Conservation (phyloP, 2,888 invertebrate genomes). For the Ametastegia equiseti region DNA sequence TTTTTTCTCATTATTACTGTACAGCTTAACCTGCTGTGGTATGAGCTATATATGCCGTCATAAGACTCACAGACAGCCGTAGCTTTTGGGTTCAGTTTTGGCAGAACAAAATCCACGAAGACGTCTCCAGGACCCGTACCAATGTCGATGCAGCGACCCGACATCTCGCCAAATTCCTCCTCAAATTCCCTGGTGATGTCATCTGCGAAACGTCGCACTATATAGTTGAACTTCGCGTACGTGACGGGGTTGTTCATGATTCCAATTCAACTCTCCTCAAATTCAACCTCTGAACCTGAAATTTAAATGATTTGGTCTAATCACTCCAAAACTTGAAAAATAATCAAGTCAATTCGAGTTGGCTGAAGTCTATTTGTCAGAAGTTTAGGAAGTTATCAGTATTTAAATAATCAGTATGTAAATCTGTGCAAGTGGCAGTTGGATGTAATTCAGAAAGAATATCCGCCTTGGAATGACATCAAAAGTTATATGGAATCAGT, state of each 20-base stretch:
- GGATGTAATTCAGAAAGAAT: too few species aligned
- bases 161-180: constrained; percentile 69
- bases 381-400: too few species aligned
- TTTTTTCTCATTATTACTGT: neutral
- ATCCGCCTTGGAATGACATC: too few species aligned
- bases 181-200: constrained; percentile 82
- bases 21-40: neutral
- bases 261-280: too few species aligned
- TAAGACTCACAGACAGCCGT: constrained; percentile 69
- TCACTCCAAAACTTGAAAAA: too few species aligned
- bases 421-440: too few species aligned
- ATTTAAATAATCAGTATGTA: too few species aligned
- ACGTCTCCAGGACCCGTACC: constrained; percentile 88
- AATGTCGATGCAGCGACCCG: constrained; percentile 78
- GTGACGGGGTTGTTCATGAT: constrained; percentile 64
- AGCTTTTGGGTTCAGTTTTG: constrained; percentile 79
- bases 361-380: too few species aligned
- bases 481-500: too few species aligned
- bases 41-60: neutral
- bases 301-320: too few species aligned
- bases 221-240: constrained; percentile 82
- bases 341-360: too few species aligned
- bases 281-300: too few species aligned
- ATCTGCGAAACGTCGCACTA: constrained; percentile 83
- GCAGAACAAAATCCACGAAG: constrained; percentile 80